Conservation (phyloP, 2,888 invertebrate genomes). For the Aspidiotus destructor region DNA sequence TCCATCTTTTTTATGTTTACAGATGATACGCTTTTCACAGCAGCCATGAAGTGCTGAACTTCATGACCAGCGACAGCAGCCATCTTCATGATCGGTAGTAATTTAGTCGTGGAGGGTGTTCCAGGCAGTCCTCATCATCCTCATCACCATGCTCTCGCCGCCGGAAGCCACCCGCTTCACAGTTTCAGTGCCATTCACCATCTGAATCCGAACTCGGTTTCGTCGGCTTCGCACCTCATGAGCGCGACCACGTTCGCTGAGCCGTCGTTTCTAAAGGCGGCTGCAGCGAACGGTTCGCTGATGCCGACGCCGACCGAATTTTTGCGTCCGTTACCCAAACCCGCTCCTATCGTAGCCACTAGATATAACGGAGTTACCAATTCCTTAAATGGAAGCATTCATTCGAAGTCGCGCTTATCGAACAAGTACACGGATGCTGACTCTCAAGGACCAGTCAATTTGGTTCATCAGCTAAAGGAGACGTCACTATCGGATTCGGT, state of each 20-base stretch:
- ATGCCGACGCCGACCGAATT: slow-evolving; percentile 46
- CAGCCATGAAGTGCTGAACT: slow-evolving; percentile 6
- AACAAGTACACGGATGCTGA: slow-evolving; percentile 15
- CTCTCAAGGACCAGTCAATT: slow-evolving; percentile 42
- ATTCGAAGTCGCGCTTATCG: slow-evolving; percentile 10
- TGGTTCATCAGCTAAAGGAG: slow-evolving; percentile 43
- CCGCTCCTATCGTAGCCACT: slow-evolving; percentile 42
- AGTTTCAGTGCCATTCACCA: slow-evolving; percentile 13
- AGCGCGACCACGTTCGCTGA: slow-evolving; percentile 42
- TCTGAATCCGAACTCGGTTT: neutral
- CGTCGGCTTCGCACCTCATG: slow-evolving; percentile 10
- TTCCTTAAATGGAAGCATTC: slow-evolving; percentile 21
- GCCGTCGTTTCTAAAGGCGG: slow-evolving; percentile 21
- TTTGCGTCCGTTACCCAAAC: slow-evolving; percentile 56
- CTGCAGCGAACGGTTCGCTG: slow-evolving; percentile 27
- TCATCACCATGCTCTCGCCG: slow-evolving; percentile 10
- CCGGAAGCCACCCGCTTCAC: slow-evolving; percentile 10
- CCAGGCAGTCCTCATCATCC: slow-evolving; percentile 33
- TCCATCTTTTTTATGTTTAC: neutral
- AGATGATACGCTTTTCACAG: neutral
- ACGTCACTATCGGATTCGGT: neutral
- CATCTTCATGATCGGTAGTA: slow-evolving; percentile 54
- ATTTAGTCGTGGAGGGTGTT: slow-evolving; percentile 57
- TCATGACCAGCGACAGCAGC: slow-evolving; percentile 9
- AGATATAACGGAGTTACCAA: slow-evolving; percentile 36